Base-by-base conservation (phyloP, 1,140 invertebrate species). In the Bombus breviceps region DNA sequence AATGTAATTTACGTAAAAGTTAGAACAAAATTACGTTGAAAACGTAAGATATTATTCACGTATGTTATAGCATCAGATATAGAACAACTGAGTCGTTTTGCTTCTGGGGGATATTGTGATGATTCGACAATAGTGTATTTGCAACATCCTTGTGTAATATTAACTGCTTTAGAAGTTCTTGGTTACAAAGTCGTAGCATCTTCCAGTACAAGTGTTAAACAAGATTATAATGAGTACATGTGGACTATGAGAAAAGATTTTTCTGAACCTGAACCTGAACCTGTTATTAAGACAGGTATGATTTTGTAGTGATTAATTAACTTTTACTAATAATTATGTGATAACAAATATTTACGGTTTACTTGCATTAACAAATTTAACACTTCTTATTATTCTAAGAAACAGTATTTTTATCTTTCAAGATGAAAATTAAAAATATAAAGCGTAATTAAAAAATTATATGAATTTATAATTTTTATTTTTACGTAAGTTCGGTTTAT, bases 201-300 rank as follows among this genome's bases (percentile, higher is more conserved):
- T 47, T 98, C 97, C 86, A 98, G 97, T 74, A 98, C 97, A 83
- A 96, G 97, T 85, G 97, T 98, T 53, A 98, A 98, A 94, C 97
- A 98, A 95, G 97, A 98, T 93, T 98, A 98, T 92, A 98, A 98
- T 96, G 97, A 98, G 92, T 98, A 98, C 91, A 98, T 98, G 97
- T 98, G 98, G 98, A 98, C 98, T 94, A 98, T 98, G 97, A 97
- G 97, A 96, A 98, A 97, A 95, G 97, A 98, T 89, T 98, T 98
- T 94, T 95, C 97, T 77, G 98, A 98, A 92, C 97, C 97, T 69
- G 98, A 98, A 93, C 96, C 96, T 47, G 93, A 94, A 87, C 81
- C 91, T 80, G 92, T 93, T 81, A 92, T 94, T 84, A 93, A 94
- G 81, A 68, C 93, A 91, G 94, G 94, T 94, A 92, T 83, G 88